Evolutionary conservation across 2,888 invertebrate species (phyloP).

Genomic region (Aricia artaxerxes): DNA sequence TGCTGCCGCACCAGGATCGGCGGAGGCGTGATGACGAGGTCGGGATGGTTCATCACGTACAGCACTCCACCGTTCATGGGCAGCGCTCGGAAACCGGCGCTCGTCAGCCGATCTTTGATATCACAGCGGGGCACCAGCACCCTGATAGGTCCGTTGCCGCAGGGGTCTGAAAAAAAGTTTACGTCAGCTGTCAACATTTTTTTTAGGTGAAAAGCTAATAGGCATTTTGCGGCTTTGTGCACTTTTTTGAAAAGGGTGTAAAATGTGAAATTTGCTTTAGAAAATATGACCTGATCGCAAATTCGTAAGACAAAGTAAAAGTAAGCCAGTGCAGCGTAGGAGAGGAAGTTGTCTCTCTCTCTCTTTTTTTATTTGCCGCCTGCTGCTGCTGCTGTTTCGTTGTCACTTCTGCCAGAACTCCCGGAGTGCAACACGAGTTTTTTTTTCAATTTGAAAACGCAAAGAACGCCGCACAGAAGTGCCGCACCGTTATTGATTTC

Average conservation of each 20-base stretch:
- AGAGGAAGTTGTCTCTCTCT: no score
- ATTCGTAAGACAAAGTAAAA: no score
- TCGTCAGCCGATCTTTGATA: slow-evolving; percentile 48
- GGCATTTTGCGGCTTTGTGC: neutral
- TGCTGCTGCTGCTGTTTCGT: neutral
- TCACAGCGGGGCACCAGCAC: slow-evolving; percentile 47
- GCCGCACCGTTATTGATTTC: neutral
- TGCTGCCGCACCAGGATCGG: slow-evolving; percentile 58
- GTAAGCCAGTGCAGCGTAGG: no score
- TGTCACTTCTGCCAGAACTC: no score
- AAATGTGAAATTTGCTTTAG: no score
- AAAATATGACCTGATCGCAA: no score
- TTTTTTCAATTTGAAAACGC: neutral
- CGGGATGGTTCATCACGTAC: slow-evolving; percentile 56
- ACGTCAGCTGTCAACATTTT: slow-evolving; percentile 35
- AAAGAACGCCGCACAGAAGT: neutral
- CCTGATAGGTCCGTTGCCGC: slow-evolving; percentile 55
- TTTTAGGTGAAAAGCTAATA: no score
- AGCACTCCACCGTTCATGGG: slow-evolving; percentile 61
- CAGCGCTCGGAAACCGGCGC: slow-evolving; percentile 55
- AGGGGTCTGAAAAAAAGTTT: slow-evolving; percentile 50
- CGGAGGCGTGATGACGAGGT: slow-evolving; percentile 62
- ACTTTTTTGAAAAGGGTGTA: neutral
- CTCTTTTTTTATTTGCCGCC: no score
- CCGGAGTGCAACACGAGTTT: neutral